Base-by-base conservation (phyloP, 2,888 invertebrate genomes). In the Hylaea fasciaria region DNA sequence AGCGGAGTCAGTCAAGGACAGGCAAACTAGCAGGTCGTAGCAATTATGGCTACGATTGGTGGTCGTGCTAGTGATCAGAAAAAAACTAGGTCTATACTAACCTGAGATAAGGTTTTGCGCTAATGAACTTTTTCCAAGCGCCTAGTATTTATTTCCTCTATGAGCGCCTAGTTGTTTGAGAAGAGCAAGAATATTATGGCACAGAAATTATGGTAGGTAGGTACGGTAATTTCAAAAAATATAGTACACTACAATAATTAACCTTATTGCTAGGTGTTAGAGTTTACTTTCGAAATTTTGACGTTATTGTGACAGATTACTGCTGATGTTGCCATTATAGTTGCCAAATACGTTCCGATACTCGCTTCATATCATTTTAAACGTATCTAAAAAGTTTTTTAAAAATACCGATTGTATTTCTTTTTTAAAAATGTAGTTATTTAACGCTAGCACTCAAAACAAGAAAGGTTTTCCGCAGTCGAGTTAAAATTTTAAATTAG, bases 101-200 rank as follows among this genome's bases (percentile, higher is more conserved):
- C 22, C 5, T 3, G 22, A 5, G 2, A 5, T 22, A 3, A 22
- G 2, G 22, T 22, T 5, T 22, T n/a, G n/a, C n/a, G n/a, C n/a
- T n/a, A n/a, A n/a, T n/a, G n/a, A n/a, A n/a, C n/a, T n/a, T n/a
- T n/a, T n/a, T n/a, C n/a, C n/a, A n/a, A n/a, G n/a, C n/a, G n/a
- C n/a, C n/a, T n/a, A n/a, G n/a, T n/a, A n/a, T n/a, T n/a, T n/a
- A n/a, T n/a, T n/a, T n/a, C n/a, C n/a, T n/a, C n/a, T n/a, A n/a
- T n/a, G n/a, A 48, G 35, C 37, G 48, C 48, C 48, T 39, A 48
- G 17, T 48, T 37, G 16, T 14, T n/a, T 37, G 37, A 28, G n/a
- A 49, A 22, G 9, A 49, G 49, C 49, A 49, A 49, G 10, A n/a
- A n/a, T n/a, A n/a, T n/a, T n/a, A n/a, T n/a, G n/a, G n/a, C n/a